Percentiles rank a stretch among this genome's conserved stretches.
Evolutionary conservation across 2,888 invertebrate species (phyloP).

Genomic region (Vandiemenella viatica): DNA sequence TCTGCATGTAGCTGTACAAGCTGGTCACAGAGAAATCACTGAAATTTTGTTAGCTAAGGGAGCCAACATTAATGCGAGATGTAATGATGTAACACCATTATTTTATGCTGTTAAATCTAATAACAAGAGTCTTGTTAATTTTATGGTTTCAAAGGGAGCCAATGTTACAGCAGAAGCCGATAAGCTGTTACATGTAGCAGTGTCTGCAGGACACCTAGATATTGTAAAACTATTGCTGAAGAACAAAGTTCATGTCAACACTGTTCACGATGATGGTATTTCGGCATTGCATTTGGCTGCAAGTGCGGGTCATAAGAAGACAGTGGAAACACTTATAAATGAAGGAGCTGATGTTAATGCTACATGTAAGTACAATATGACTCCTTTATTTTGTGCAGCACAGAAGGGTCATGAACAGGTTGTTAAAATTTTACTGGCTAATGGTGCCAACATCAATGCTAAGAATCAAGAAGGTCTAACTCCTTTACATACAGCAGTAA

Average conservation of each 20-base stretch:
- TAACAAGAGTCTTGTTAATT: no score
- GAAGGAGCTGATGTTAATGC: background rate
- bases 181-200: no score
- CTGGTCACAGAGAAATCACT: no score
- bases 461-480: conserved; percentile 2
- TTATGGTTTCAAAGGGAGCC: conserved; percentile 13
- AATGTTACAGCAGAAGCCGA: conserved; percentile 12
- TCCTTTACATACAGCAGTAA: conserved; percentile 9
- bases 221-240: no score
- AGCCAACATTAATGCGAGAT: no score
- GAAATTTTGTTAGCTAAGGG: no score
- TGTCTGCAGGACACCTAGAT: no score
- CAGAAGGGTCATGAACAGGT: conserved; percentile 18
- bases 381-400: conserved; percentile 21
- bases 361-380: conserved; percentile 16
- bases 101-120: no score
- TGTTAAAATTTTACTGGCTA: conserved; percentile 13
- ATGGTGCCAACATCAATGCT: conserved; percentile 14
- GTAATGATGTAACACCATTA: no score
- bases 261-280: no score
- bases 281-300: background rate
- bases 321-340: background rate
- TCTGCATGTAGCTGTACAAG: no score
- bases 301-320: background rate
- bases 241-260: no score